These are phyloP conservation scores for Hecatera dysodea DNA, from an alignment of 2,888 invertebrate genomes.

Conservation along the genomic window DNA sequence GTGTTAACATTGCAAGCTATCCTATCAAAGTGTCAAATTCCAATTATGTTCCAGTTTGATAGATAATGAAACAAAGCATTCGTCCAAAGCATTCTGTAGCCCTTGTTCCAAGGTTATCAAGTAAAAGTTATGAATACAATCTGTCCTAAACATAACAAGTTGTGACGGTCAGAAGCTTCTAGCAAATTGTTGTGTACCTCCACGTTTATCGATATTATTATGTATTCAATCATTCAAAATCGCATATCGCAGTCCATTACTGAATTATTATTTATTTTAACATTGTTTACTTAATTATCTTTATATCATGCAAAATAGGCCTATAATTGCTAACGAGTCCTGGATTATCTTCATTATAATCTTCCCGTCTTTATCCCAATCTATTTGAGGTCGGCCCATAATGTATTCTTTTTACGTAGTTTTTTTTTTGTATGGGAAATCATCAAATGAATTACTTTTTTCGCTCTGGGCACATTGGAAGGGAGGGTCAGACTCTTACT, in stretches of 20 bases:
- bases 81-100: neutral
- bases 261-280: conserved; percentile 15
- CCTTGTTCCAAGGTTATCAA: neutral
- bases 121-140: conserved; percentile 23
- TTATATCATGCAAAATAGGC: neutral
- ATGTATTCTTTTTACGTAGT: neutral
- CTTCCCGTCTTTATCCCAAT: neutral
- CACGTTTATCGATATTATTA: conserved; percentile 9
- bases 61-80: neutral
- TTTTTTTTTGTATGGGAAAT: too few species aligned
- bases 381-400: too few species aligned
- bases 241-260: neutral
- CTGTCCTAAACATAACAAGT: conserved; percentile 6
- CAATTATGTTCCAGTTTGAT: neutral
- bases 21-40: neutral
- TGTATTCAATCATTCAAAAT: conserved; percentile 21
- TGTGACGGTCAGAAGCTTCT: conserved; percentile 10
- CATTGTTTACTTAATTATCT: neutral
- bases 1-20: neutral
- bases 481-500: too few species aligned
- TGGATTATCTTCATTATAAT: neutral
- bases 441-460: too few species aligned
- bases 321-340: neutral
- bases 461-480: too few species aligned
- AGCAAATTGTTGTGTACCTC: conserved; percentile 8